Evolutionary conservation across 1,140 invertebrate species (phyloP), one percentile per base, ranked within the genome.

Genomic region (Stegodyphus dumicola): DNA sequence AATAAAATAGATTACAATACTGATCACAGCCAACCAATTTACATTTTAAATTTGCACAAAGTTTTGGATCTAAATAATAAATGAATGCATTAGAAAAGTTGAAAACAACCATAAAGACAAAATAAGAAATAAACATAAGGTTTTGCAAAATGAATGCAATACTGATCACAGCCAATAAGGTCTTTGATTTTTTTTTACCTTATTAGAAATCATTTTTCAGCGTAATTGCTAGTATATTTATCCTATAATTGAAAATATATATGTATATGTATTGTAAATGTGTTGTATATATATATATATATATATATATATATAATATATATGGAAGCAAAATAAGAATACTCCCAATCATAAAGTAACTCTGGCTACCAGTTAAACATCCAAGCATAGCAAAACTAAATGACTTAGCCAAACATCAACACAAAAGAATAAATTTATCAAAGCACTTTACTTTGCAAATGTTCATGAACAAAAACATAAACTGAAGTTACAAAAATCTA

Each of bases 321-420:
- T 48, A 51, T 33, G 18, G 49, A 78, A 78, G 65, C 64, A 78
- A 77, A 77, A 65, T 77, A 77, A 65, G 6, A 67, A 79, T 18
- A 54, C 65, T 52, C 66, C 49, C 65, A 79, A 69, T 69, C 65
- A 79, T 15, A 70, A 79, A 79, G 77, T 53, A 79, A 79, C 52
- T 78, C 65, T 79, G 49, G n/a, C 48, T 70, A 79, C 7, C 15
- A 79, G 51, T 79, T 70, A 79, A 67, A 79, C 64, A 79, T 67
- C 17, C 13, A 67, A 69, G 75, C 75, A 79, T 73, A 73, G 54
- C 70, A 64, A 65, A 81, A 73, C 56, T 81, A 81, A 81, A 81
- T 81, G 79, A 81, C 79, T 81, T 81, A 81, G 79, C 52, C 49
- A 81, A 81, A 81, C 73, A 81, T 73, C 67, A 81, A 73, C 67